Evolutionary conservation across 1,140 invertebrate species (phyloP).

Genomic region (Diabrotica virgifera): DNA sequence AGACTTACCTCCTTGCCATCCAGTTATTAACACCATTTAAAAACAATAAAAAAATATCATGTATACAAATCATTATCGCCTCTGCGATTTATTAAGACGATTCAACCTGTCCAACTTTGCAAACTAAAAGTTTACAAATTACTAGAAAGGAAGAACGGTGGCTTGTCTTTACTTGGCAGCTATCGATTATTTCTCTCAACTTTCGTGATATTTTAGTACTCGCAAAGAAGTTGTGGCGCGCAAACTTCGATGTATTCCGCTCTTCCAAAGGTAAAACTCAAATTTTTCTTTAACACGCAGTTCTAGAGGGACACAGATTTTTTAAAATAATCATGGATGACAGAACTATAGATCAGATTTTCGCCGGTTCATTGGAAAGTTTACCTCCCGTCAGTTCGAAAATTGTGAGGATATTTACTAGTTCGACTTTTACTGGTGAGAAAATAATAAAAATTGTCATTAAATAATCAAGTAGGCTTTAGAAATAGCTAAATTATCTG

Average conservation of each 20-base stretch:
- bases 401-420: slow-evolving; percentile 97
- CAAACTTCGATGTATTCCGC: neutral
- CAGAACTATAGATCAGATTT: slow-evolving; percentile 84
- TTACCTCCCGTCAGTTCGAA: slow-evolving; percentile 95
- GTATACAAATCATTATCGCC: too few species aligned
- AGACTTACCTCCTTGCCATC: too few species aligned
- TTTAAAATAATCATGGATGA: slow-evolving; percentile 71
- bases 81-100: too few species aligned
- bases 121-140: too few species aligned
- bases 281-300: neutral
- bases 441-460: too few species aligned
- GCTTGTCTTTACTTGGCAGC: too few species aligned
- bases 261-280: neutral
- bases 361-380: slow-evolving; percentile 82
- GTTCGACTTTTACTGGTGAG: slow-evolving; percentile 96
- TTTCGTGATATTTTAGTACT: neutral
- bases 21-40: too few species aligned
- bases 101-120: too few species aligned
- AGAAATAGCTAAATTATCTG: too few species aligned
- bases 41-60: too few species aligned
- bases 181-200: neutral
- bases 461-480: too few species aligned
- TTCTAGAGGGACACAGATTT: neutral
- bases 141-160: too few species aligned
- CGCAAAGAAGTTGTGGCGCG: neutral